Evolutionary conservation across 2,888 invertebrate genomes (phyloP), one percentile per base, ranked within the genome.

Genomic region (Agrotis exclamationis): DNA sequence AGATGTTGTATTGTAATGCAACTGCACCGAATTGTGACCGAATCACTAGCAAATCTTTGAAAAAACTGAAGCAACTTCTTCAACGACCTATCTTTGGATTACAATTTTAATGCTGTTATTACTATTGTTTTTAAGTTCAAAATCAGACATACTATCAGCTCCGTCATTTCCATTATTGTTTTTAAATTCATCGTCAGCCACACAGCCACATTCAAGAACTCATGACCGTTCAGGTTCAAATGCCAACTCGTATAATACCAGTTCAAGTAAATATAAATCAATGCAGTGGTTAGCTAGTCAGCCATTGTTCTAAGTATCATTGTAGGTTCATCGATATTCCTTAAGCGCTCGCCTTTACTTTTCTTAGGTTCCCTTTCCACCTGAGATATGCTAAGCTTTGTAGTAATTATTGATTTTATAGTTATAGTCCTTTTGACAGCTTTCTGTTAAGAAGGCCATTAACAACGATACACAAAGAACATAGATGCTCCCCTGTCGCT

Each of bases 291-390:
- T 65, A n/a, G n/a, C n/a, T n/a, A 24, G 57, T 67, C 77, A 58
- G 22, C 64, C 53, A 70, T 80, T 78, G 77, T 78, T 78, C 76
- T 63, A 65, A 75, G 64, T 39, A 50, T 50, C 76, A 65, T 64
- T 70, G 62, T 80, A 53, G 65, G 56, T 65, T 47, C 64, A 76
- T 65, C 62, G 69, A 64, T 80, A 78, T 70, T 70, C 70, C 16
- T 33, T 64, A 76, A 63, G 65, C 54, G 6, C 44, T 69, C 57
- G 28, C 64, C 70, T 64, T 76, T 83, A 58, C 63, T 39, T 78
- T 67, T 60, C 44, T 71, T 1, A 56, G 33, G 33, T n/a, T 33
- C 28, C 6, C 6, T 33, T 56, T 56, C 56, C 56, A 56, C 1
- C 6, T 13, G 0, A n/a, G n/a, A 56, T 6, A 13, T n/a, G 6